Base-by-base conservation (phyloP, 2,797 vertebrate genomes). In the Channa striata region DNA sequence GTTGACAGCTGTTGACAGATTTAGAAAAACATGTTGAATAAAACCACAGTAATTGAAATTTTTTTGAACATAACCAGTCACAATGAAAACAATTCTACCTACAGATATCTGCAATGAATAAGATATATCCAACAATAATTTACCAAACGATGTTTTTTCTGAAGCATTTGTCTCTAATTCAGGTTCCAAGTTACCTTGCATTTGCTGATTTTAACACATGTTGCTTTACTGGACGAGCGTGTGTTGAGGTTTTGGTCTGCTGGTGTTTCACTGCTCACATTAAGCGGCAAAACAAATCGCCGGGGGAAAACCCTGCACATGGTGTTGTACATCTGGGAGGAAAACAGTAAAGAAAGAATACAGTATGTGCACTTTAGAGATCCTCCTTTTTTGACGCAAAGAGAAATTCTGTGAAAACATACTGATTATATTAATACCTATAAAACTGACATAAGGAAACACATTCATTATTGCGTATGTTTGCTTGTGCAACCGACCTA, bases 261-360 rank as follows among this genome's bases (percentile, higher is more conserved):
- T 0, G 95, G 87, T 0, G 91, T 93, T 25, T 94, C 86, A 49
- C 52, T 23, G 60, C 75, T 92, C 72, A 97, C 83, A 0, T 89
- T 25, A 16, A 98, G 91, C 2, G 97, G 97, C 72, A 98, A 93
- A 52, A 99, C 96, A 71, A 98, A 99, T 17, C 97, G 95, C 0
- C 93, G 90, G 48, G 97, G 97, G 63, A 94, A 96, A 2, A 74
- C 44, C 61, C 48, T 92, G 63, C 75, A 25, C 43, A 85, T 0
- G 1, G 87, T 89, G 64, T 95, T 94, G 80, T 96, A 97, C 20
- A 94, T 60, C 97, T 95, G 78, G 17, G 33, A 62, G 46, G 23
- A 23, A 77, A 11, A 74, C 21, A 33, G 21, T 13, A 16, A 8
- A 57, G 19, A 5, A 37, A 17, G 19, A 68, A 21, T 37, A 20